A percentile compares a stretch with the other conserved stretches of the same genome.
phyloP scores from a whole-genome alignment of 2,888 invertebrate species.

The Lepidonotus clava region DNA sequence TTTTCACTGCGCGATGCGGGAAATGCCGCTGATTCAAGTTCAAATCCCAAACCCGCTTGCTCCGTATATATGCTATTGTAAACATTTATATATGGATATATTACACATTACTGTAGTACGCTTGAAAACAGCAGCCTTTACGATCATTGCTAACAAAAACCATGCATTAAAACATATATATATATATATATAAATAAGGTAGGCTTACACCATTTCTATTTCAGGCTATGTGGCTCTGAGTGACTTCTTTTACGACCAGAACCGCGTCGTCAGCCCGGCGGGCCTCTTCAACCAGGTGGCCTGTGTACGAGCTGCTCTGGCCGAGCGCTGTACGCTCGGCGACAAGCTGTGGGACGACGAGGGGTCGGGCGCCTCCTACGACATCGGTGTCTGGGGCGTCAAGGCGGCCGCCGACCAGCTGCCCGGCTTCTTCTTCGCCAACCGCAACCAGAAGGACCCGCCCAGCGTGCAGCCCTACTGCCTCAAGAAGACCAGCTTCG shows the following conservation, averaged over 20 bases:
- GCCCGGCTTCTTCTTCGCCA: background rate
- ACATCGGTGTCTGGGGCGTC: background rate
- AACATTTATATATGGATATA: no score
- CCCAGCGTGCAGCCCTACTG: background rate
- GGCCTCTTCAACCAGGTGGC: background rate
- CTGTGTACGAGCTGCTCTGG: background rate
- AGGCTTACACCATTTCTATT: background rate
- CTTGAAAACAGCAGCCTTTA: no score
- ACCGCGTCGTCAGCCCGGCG: background rate
- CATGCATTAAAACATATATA: no score
- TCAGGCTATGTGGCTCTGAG: background rate
- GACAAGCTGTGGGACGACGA: conserved; percentile 4
- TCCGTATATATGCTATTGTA: no score
- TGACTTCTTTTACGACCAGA: background rate
- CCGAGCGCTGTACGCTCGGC: background rate
- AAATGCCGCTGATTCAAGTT: no score
- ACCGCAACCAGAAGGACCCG: background rate
- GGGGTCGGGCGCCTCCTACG: conserved; percentile 12
- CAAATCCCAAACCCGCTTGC: no score
- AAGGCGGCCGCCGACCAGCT: background rate
- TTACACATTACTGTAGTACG: no score
- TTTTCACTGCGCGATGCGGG: no score
- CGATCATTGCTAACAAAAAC: no score
- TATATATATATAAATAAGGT: background rate
- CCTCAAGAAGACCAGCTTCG: background rate